Conservation (phyloP, 1,140 invertebrate genomes). For the Aphaenogaster floridana region DNA sequence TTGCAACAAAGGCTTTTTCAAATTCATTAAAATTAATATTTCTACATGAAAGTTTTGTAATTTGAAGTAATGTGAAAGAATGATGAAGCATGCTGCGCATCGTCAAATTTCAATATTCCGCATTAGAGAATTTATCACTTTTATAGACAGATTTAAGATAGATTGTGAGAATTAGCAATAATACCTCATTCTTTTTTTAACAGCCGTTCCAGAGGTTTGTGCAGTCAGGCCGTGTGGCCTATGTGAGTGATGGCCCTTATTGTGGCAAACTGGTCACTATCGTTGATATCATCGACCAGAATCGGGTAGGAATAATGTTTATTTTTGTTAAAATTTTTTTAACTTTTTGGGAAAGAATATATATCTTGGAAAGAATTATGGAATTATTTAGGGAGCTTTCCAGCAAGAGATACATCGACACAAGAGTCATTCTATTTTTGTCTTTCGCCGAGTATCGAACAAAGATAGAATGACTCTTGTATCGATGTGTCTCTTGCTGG, state of each 20-base stretch:
- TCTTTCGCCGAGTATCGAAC: no score
- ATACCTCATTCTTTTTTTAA: constrained; percentile 61
- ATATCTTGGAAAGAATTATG: not conserved
- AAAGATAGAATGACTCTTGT: no score
- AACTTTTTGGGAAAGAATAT: not conserved
- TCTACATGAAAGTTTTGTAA: not conserved
- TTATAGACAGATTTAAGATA: not conserved
- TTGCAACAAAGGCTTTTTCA: no score
- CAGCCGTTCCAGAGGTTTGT: constrained; percentile 98
- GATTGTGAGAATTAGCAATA: not conserved
- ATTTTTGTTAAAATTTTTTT: constrained; percentile 34
- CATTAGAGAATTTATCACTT: not conserved
- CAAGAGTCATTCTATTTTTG: no score
- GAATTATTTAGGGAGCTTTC: not conserved
- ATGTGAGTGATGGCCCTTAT: constrained; percentile 95
- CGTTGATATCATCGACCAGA: constrained; percentile 99
- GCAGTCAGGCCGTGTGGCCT: constrained; percentile 98
- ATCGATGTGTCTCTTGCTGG: no score
- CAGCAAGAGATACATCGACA: no score
- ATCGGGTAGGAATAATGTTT: constrained; percentile 90
- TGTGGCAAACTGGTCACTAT: constrained; percentile 97
- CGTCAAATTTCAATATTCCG: not conserved
- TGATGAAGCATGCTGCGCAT: not conserved
- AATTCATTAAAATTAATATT: not conserved
- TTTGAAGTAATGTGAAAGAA: not conserved